Evolutionary conservation across 2,888 invertebrate genomes (phyloP), one percentile per base, ranked within the genome.

Genomic region (Cyaniris semiargus): DNA sequence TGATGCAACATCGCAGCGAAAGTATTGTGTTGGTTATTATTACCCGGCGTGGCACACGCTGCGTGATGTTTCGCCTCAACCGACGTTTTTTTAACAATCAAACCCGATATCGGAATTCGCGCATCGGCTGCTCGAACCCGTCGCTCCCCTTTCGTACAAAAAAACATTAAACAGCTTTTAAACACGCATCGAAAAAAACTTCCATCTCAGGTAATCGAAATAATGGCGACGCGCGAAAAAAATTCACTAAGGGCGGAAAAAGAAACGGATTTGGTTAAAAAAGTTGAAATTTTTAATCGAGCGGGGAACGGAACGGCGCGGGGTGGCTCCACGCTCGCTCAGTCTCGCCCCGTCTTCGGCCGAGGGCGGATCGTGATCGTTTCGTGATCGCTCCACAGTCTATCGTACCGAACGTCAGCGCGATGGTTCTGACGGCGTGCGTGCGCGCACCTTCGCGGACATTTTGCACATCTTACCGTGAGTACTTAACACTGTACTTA

Each of bases 191-290:
- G 88, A 85, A 86, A 88, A 93, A 93, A 92, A 87, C 18, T 80
- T 76, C 85, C 89, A 89, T 89, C 91, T 90, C 94, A 94, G 94
- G 94, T 94, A 94, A 93, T 91, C 90, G 91, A 90, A 92, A 93
- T 91, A 93, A 93, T 91, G 84, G 91, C 89, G 89, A 89, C 88
- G 83, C 90, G 90, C 90, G 89, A 91, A 94, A 94, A 94, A 94
- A 94, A 93, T 88, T 90, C 92, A 92, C 92, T 89, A 92, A 90
- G 92, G 93, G 93, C 89, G 92, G 91, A 92, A 94, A 90, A 93
- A 94, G 93, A 90, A 93, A 92, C 92, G 91, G 92, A 93, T 93
- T 94, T 86, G 84, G 81, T 90, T 85, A 93, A 93, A 93, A 92
- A 93, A 92, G 89, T 90, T 86, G 84, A 86, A 89, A 89, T 87